Conservation (phyloP, 1,140 invertebrate species). For the Anadara kagoshimensis region DNA sequence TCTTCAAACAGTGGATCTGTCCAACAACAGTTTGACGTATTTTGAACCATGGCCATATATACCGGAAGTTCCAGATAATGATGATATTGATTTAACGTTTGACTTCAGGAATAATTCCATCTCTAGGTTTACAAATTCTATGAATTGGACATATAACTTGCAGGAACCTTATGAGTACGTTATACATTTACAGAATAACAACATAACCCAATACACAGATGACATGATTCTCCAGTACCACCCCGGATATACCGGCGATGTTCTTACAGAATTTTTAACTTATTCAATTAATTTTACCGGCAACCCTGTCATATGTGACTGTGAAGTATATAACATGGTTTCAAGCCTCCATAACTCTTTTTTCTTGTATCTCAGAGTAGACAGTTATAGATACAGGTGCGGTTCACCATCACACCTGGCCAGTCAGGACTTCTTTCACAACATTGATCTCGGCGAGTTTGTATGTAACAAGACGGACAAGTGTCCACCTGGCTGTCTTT, state of each 20-base stretch:
- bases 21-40: slow-evolving; percentile 22
- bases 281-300: slow-evolving; percentile 32
- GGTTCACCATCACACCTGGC: slow-evolving; percentile 23
- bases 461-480: slow-evolving; percentile 43
- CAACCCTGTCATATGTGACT: slow-evolving; percentile 44
- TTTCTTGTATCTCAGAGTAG: slow-evolving; percentile 25
- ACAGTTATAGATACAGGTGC: slow-evolving; percentile 31
- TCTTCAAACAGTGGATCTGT: slow-evolving; percentile 23
- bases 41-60: slow-evolving; percentile 42
- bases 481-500: slow-evolving; percentile 44
- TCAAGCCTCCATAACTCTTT: slow-evolving; percentile 31
- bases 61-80: slow-evolving; percentile 15
- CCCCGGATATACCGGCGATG: not conserved
- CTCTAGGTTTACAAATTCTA: slow-evolving; percentile 39
- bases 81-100: slow-evolving; percentile 9
- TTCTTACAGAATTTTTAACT: slow-evolving; percentile 15
- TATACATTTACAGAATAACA: slow-evolving; percentile 26
- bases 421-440: slow-evolving; percentile 36
- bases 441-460: slow-evolving; percentile 33
- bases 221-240: slow-evolving; percentile 12
- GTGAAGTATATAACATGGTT: slow-evolving; percentile 36
- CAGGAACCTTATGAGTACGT: slow-evolving; percentile 23
- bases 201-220: not conserved
- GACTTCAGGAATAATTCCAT: slow-evolving; percentile 33
- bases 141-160: slow-evolving; percentile 47